These are phyloP conservation scores for Hypotaenidia okinawae DNA, from an alignment of 2,797 vertebrate genomes.

Conservation along the genomic window DNA sequence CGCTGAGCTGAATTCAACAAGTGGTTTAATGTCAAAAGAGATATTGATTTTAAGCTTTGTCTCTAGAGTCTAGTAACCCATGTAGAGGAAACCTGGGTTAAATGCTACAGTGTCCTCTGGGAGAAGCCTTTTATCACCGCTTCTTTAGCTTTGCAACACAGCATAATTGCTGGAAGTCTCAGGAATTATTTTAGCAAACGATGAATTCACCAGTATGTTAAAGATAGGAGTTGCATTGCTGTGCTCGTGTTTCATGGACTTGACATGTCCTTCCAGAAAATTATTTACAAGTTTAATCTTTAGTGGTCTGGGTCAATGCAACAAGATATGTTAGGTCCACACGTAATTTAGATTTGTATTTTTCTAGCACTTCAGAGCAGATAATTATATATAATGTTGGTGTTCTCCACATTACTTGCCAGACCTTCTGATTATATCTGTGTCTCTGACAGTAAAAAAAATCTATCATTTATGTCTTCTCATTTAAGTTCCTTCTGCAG, in stretches of 20 bases:
- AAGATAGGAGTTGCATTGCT: neutral
- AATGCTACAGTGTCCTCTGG: neutral
- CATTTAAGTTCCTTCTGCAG: neutral
- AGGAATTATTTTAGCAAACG: neutral
- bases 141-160: neutral
- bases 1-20: neutral
- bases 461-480: neutral
- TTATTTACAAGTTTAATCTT: neutral
- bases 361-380: neutral
- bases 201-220: neutral
- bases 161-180: neutral
- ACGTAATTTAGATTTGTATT: neutral
- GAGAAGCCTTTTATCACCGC: neutral
- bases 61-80: neutral
- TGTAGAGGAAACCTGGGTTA: slow-evolving; percentile 21
- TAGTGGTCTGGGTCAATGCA: neutral
- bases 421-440: neutral
- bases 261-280: neutral
- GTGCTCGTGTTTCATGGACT: neutral
- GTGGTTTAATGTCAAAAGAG: neutral
- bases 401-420: neutral
- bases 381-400: neutral
- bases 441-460: neutral
- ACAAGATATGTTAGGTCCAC: neutral
- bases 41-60: neutral